Conservation (phyloP, 1,140 invertebrate species). For the Aphelenchoides fujianensis region DNA sequence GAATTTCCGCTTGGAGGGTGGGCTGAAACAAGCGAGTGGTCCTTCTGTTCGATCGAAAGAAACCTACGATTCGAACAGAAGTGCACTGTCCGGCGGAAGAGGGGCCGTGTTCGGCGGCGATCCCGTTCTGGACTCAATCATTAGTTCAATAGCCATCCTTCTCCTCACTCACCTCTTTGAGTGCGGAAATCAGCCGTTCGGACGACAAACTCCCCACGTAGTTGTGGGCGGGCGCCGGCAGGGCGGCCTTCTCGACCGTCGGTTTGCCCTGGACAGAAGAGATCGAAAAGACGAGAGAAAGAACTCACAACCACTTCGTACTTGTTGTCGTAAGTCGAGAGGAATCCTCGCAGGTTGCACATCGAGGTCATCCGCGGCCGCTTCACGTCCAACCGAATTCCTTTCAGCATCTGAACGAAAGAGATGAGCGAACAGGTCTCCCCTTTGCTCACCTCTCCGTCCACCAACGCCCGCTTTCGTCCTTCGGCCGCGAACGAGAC, state of each 20-base stretch:
- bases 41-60: neutral
- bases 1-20: slow-evolving; percentile 19
- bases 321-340: slow-evolving; percentile 47
- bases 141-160: neutral
- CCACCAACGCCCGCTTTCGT: slow-evolving; percentile 32
- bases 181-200: slow-evolving; percentile 12
- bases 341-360: slow-evolving; percentile 30
- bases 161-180: neutral
- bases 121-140: slow-evolving; percentile 3
- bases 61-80: slow-evolving; percentile 19
- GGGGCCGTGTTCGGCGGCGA: slow-evolving; percentile 8
- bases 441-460: slow-evolving; percentile 25
- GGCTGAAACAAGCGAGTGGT: slow-evolving; percentile 26
- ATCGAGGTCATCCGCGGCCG: slow-evolving; percentile 30
- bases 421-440: neutral
- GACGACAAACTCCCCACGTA: slow-evolving; percentile 22
- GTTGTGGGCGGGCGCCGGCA: no score
- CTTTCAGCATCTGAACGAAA: slow-evolving; percentile 32
- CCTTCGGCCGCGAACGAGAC: neutral
- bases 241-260: no score
- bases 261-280: no score
- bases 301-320: slow-evolving; percentile 34
- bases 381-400: slow-evolving; percentile 13
- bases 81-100: neutral
- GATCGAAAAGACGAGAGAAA: no score